These are phyloP conservation scores for Agonopterix arenella DNA, from an alignment of 2,888 invertebrate species.

Conservation along the genomic window DNA sequence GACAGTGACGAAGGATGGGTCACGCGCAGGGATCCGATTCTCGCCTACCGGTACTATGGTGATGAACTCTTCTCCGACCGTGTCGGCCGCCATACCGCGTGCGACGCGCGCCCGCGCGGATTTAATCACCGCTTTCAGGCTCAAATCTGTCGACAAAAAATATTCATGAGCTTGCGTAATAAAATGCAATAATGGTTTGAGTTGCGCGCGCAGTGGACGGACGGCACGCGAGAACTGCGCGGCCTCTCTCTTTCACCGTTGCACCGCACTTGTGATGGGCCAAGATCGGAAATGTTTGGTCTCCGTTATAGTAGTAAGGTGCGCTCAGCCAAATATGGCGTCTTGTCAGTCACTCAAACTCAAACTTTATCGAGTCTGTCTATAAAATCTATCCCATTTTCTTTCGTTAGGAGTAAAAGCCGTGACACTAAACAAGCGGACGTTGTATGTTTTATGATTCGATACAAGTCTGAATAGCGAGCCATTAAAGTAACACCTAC, in stretches of 20 bases:
- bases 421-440: no score
- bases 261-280: slow-evolving; percentile 47
- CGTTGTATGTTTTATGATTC: no score
- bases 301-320: slow-evolving; percentile 23
- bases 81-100: slow-evolving; percentile 69
- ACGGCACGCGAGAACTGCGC: slow-evolving; percentile 46
- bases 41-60: slow-evolving; percentile 78
- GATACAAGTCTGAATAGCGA: no score
- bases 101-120: slow-evolving; percentile 36
- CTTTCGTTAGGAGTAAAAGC: not conserved
- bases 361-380: no score
- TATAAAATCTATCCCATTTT: slow-evolving; percentile 2
- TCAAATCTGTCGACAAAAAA: slow-evolving; percentile 62
- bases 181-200: slow-evolving; percentile 42
- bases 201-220: slow-evolving; percentile 40
- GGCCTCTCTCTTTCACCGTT: slow-evolving; percentile 67
- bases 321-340: slow-evolving; percentile 21
- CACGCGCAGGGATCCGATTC: slow-evolving; percentile 46
- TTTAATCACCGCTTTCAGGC: slow-evolving; percentile 42
- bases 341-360: slow-evolving; percentile 2
- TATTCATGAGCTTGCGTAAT: slow-evolving; percentile 56
- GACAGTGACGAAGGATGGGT: slow-evolving; percentile 77
- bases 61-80: slow-evolving; percentile 71
- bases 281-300: slow-evolving; percentile 26
- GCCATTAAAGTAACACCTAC: no score